Percentiles rank a stretch among this genome's conserved stretches.
Evolutionary conservation across 1,140 invertebrate species (phyloP).

Genomic region (Oedothorax gibbosus): DNA sequence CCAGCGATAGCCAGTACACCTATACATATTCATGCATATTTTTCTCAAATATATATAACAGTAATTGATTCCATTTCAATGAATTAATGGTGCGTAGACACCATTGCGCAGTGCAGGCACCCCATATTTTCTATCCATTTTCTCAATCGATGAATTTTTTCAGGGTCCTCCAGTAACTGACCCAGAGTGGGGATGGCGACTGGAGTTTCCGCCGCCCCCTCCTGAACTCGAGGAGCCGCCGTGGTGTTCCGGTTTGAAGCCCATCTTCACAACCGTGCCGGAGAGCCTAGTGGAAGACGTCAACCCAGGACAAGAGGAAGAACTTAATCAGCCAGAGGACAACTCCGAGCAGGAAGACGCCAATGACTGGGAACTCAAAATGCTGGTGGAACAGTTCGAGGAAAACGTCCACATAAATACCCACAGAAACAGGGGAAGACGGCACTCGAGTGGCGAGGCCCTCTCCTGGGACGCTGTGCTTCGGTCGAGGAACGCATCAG

Average conservation of each 20-base stretch:
- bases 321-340: background rate
- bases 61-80: too few species aligned
- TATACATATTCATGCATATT: too few species aligned
- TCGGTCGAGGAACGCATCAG: conserved; percentile 4
- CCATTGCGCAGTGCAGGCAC: too few species aligned
- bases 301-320: background rate
- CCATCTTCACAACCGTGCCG: conserved; percentile 13
- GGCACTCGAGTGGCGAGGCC: conserved; percentile 47
- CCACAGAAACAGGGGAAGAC: background rate
- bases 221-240: background rate
- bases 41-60: too few species aligned
- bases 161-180: conserved; percentile 1
- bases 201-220: conserved; percentile 46
- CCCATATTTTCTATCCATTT: background rate
- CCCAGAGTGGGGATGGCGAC: conserved; percentile 18
- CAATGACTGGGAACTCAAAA: conserved; percentile 80
- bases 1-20: too few species aligned
- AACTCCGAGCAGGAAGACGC: conserved; percentile 61
- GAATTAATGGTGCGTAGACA: too few species aligned
- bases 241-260: background rate
- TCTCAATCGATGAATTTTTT: background rate
- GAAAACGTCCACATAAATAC: conserved; percentile 63
- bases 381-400: conserved; percentile 80
- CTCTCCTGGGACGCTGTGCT: conserved; percentile 34
- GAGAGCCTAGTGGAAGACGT: conserved; percentile 19